A percentile compares a stretch with the other conserved stretches of the same genome.
Evolutionary conservation across 2,797 vertebrate species (phyloP).

Genomic region (Falco concolor): DNA sequence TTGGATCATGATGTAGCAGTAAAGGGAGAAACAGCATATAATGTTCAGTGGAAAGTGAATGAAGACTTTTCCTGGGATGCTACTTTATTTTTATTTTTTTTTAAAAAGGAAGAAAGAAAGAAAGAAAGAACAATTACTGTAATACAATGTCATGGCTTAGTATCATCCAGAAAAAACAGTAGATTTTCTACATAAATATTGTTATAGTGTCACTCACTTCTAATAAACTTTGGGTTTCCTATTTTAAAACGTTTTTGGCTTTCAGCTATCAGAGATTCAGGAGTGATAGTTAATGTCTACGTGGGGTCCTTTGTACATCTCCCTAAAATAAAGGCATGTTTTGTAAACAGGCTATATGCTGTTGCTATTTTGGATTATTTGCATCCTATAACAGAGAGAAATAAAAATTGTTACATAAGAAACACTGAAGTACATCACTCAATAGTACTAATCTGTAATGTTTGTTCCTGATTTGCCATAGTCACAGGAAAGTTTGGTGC

Average conservation of each 20-base stretch:
- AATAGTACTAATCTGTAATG: not conserved
- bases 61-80: not conserved
- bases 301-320: not conserved
- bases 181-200: not conserved
- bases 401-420: not conserved
- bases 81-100: not conserved
- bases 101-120: too few species aligned
- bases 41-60: not conserved
- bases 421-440: not conserved
- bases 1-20: not conserved
- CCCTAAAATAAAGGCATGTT: not conserved
- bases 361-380: not conserved
- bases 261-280: not conserved
- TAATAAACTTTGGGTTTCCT: not conserved
- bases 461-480: not conserved
- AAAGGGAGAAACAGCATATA: not conserved
- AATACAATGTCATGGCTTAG: not conserved
- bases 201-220: not conserved
- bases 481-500: not conserved
- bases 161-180: not conserved
- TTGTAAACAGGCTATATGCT: not conserved
- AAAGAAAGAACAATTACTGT: not conserved
- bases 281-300: not conserved
- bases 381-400: not conserved
- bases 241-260: not conserved